phyloP scores from a whole-genome alignment of 2,113 vertebrate genomes.

The Zapus hudsonius region DNA sequence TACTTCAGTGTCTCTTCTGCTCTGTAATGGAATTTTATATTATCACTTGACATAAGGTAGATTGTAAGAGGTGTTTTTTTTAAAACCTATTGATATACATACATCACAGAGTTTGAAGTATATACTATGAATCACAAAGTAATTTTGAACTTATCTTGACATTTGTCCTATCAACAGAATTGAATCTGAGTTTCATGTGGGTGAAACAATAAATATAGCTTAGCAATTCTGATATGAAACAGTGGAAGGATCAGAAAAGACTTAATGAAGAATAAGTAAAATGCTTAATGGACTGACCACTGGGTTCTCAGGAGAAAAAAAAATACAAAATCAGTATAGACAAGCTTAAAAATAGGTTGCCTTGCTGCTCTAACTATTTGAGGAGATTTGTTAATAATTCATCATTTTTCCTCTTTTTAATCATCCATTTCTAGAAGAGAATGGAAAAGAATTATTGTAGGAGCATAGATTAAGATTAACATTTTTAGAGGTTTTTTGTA shows the following conservation, averaged over 20 bases:
- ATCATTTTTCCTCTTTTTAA: not conserved
- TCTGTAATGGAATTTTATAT: not conserved
- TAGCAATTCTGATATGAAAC: not conserved
- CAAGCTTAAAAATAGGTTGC: not conserved
- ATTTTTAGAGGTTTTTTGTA: not conserved
- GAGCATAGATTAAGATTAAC: not conserved
- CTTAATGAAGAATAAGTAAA: not conserved
- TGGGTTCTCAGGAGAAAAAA: not conserved
- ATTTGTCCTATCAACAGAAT: conserved; percentile 20
- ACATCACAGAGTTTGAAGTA: not conserved
- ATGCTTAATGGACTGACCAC: not conserved
- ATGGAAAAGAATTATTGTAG: not conserved
- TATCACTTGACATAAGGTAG: not conserved
- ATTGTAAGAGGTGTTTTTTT: conserved; percentile 21
- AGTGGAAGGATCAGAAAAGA: conserved; percentile 23
- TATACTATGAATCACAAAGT: not conserved
- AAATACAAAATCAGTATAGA: not conserved
- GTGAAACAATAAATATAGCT: not conserved
- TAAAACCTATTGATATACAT: not conserved
- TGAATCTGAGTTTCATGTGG: not conserved
- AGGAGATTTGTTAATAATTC: not conserved
- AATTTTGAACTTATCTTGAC: conserved; percentile 33
- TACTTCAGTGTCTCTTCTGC: not conserved
- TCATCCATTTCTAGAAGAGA: not conserved
- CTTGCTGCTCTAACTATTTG: not conserved